Evolutionary conservation across 2,113 vertebrate species (phyloP), one percentile per base, ranked within the genome.

Genomic region (Eira barbara): DNA sequence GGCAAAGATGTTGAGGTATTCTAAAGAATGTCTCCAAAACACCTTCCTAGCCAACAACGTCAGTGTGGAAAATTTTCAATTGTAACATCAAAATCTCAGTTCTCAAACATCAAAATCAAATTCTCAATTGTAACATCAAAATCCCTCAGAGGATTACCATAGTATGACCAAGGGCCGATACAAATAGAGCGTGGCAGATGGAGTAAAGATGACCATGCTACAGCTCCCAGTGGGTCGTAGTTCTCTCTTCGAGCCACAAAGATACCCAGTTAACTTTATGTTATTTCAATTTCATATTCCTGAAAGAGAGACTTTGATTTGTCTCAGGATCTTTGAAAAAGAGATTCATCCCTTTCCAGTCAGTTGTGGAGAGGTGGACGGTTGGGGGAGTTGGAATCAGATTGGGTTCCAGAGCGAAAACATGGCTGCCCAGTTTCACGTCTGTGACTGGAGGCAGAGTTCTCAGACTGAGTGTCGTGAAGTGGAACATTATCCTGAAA

Each of bases 81-180:
- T 18, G 18, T 27, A 39, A 36, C 23, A 11, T 76, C 6, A 12
- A 61, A 59, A 18, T 21, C 39, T 76, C 6, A 12, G 55, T 52
- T 52, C 49, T 52, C 49, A 52, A 52, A 17, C 49, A 52, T 52
- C 49, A 52, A 52, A 52, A 52, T 52, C 14, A 69, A 91, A 63
- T n/a, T 52, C n/a, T 73, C 20, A 39, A 63, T 15, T 15, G 18
- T 27, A 39, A 36, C 29, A 14, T 76, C 6, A 12, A 61, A 59
- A 18, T 21, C 39, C 18, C 4, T 7, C 1, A 15, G 25, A 92
- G 23, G 13, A 21, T 25, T 15, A 23, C 1, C 4, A 4, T 0
- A 1, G 10, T 4, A 6, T 6, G 29, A 49, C 12, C 8, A 6
- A 27, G 29, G 11, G 52, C 59, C 11, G 29, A 45, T 0, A 45